phyloP scores from a whole-genome alignment of 2,113 vertebrate species.

The Pollimyrus isidori region DNA sequence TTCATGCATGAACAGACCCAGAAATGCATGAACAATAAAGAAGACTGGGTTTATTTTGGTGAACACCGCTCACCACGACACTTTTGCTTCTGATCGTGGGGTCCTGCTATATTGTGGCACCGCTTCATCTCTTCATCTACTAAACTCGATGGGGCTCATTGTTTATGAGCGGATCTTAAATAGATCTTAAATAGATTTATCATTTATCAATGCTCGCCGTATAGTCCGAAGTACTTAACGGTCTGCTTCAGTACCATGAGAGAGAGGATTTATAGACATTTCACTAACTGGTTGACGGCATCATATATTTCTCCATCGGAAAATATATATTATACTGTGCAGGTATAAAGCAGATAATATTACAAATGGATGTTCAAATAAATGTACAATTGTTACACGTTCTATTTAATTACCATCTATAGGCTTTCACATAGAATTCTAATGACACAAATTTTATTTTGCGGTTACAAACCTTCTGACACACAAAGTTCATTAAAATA shows the following conservation, averaged over 20 bases:
- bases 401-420: background rate
- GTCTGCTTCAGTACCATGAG: slow-evolving; percentile 1
- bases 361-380: background rate
- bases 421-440: background rate
- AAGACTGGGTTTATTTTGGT: background rate
- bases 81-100: background rate
- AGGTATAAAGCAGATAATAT: background rate
- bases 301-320: background rate
- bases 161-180: slow-evolving; percentile 13
- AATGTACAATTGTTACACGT: background rate
- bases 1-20: background rate
- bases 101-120: background rate
- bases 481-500: background rate
- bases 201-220: slow-evolving; percentile 14
- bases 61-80: background rate
- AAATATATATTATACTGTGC: background rate
- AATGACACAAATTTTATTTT: background rate
- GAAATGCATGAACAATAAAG: background rate
- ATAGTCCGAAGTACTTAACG: slow-evolving; percentile 2
- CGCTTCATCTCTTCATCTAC: background rate
- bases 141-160: slow-evolving; percentile 1
- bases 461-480: background rate
- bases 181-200: background rate
- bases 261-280: slow-evolving; percentile 7
- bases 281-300: background rate